Conservation (phyloP, 2,888 invertebrate genomes). For the Machimus atricapillus region DNA sequence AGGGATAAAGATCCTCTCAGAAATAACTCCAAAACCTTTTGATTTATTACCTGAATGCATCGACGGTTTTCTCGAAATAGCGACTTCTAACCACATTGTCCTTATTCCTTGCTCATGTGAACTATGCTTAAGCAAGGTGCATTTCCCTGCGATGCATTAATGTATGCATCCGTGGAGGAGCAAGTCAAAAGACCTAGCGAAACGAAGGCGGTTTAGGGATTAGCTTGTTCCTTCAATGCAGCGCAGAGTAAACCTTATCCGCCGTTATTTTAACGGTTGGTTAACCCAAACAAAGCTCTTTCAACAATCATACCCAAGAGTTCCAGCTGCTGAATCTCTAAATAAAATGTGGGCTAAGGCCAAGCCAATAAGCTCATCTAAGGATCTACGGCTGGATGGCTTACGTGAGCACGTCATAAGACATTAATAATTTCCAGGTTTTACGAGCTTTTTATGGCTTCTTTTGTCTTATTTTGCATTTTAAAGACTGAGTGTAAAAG, state of each 20-base stretch:
- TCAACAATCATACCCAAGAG: neutral
- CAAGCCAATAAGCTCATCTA: neutral
- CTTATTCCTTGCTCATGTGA: neutral
- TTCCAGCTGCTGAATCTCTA: neutral
- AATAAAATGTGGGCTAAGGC: neutral
- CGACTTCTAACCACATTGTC: neutral
- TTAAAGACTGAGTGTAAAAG: neutral
- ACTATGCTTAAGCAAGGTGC: neutral
- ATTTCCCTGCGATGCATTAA: neutral
- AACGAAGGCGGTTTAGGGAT: neutral
- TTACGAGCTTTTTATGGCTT: neutral
- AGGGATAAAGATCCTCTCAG: neutral
- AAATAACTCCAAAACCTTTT: neutral
- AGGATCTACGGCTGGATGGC: neutral
- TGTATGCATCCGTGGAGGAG: neutral
- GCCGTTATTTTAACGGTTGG: neutral
- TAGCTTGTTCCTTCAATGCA: neutral
- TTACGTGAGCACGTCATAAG: neutral
- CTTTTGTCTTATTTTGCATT: neutral
- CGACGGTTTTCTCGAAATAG: neutral
- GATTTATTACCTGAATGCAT: neutral
- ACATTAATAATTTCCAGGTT: neutral
- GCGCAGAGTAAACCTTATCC: neutral
- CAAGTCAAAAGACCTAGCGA: neutral
- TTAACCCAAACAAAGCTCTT: neutral